Evolutionary conservation across 2,888 invertebrate genomes (phyloP).

Genomic region (Limulus polyphemus): DNA sequence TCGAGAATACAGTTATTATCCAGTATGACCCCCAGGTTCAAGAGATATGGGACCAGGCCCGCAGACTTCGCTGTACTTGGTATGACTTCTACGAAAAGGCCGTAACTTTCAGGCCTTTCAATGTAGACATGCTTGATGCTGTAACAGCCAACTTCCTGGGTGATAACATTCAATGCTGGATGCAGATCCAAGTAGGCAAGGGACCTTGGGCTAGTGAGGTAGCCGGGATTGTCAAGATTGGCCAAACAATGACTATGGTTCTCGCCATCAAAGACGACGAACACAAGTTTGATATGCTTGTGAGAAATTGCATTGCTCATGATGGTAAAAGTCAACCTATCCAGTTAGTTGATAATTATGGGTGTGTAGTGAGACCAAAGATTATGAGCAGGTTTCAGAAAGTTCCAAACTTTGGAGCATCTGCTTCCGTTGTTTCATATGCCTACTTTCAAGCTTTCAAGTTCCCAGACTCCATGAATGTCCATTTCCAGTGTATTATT

Average conservation of each 20-base stretch:
- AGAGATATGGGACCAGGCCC: slow-evolving; percentile 89
- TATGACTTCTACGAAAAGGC: slow-evolving; percentile 93
- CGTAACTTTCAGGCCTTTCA: slow-evolving; percentile 82
- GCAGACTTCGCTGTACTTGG: slow-evolving; percentile 85
- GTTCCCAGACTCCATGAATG: slow-evolving; percentile 93
- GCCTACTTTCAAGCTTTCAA: slow-evolving; percentile 95
- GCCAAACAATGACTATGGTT: slow-evolving; percentile 95
- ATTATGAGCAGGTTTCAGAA: slow-evolving; percentile 88
- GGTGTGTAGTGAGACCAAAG: slow-evolving; percentile 83
- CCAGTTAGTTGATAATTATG: slow-evolving; percentile 81
- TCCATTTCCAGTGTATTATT: slow-evolving; percentile 91
- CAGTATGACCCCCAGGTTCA: slow-evolving; percentile 91
- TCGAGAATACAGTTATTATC: slow-evolving; percentile 78
- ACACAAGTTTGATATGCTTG: slow-evolving; percentile 90
- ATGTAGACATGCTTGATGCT: slow-evolving; percentile 84
- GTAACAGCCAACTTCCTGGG: slow-evolving; percentile 91
- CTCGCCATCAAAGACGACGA: slow-evolving; percentile 89
- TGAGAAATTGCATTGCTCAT: slow-evolving; percentile 85
- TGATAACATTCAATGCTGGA: slow-evolving; percentile 91
- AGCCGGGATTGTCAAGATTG: slow-evolving; percentile 87
- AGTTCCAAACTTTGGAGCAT: slow-evolving; percentile 87
- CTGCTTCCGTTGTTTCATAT: slow-evolving; percentile 84
- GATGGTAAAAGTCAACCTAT: slow-evolving; percentile 87
- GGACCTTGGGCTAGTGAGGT: slow-evolving; percentile 96
- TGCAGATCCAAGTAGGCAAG: slow-evolving; percentile 93